Base-by-base conservation (phyloP, 1,140 invertebrate species). In the Drosophila sturtevanti region DNA sequence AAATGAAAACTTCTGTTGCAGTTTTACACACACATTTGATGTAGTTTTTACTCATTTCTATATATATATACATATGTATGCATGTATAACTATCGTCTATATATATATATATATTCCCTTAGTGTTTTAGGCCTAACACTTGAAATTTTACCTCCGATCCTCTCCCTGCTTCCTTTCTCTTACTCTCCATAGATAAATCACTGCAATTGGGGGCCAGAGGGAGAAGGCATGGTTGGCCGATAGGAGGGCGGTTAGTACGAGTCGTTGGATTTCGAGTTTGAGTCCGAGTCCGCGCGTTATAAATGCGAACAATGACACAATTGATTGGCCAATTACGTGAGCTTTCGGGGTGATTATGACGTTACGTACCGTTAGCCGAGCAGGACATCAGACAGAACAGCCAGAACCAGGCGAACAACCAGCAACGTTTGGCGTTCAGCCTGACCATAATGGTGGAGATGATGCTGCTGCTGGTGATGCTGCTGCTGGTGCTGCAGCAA, bases 291-390 rank as follows among this genome's bases (percentile, higher is more conserved):
- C 84, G 85, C 84, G 84, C 79, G 89, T 91, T 89, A 91, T 91
- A 91, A 91, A 91, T 91, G 89, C 79, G 86, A 91, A 91, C 90
- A 91, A 89, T 91, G 90, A 82, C 80, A 89, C 80, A 91, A 91
- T 90, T 91, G 89, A 91, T 91, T 91, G 90, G 90, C 82, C 90
- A 91, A 91, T 91, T 91, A 91, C 77, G 84, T 89, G 69, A 73
- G 86, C 85, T 89, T 56, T 89, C 81, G 68, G 85, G 85, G 84
- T 89, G 84, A 89, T 89, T 89, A 89, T 89, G 84, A 89, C 84
- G 84, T 89, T 89, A 89, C 84, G 77, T 89, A 71, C 80, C 79
- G 84, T 87, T 87, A 86, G 81, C 55, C 81, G 63, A 55, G 61
- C 73, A 59, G 38, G 62, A 61, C 69, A 58, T 61, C 48, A 60